Base-by-base conservation (phyloP, 2,113 vertebrate species). In the human region DNA sequence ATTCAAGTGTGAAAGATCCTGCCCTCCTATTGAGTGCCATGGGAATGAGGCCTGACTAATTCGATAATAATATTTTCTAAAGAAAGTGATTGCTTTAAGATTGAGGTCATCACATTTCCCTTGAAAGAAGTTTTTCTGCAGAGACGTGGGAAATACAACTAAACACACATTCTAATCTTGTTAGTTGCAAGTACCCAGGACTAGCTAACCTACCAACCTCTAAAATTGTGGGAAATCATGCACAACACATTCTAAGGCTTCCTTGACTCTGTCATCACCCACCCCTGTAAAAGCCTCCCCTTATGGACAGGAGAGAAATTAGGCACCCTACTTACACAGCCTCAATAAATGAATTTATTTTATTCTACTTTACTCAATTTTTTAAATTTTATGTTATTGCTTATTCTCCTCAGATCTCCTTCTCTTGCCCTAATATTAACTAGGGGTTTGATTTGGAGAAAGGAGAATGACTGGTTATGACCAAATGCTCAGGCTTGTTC, bases 211-310 rank as follows among this genome's bases (percentile, higher is more conserved):
- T 50, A 48, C 50, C 4, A 48, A 23, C 32, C 40, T 80, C 70
- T 59, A 72, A 30, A 70, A 57, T 40, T 16, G 6, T 35, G 13
- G 38, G 50, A 22, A 16, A n/a, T 13, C 38, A 4, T 13, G 13
- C 23, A 48, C 32, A 70, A 4, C 20, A 61, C 45, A 30, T 61
- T 82, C 78, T 13, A 18, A 4, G 14, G n/a, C 4, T 18, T 64
- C 55, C 35, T 73, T 75, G 86, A 89, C 55, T 45, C 45, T 50
- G 7, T 27, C 4, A 10, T 50, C 43, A 55, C 18, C 11, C 4
- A 9, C 32, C 55, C 55, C 1, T 82, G 0, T 59, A 14, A 64
- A 50, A 66, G 27, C 0, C 1, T 86, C 45, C 45, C 13, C 14
- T 43, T 9, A 66, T 23, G 8, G 30, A 22, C 23, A 48, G 50